Conservation (phyloP, 2,888 invertebrate species). For the Altica lythri region DNA sequence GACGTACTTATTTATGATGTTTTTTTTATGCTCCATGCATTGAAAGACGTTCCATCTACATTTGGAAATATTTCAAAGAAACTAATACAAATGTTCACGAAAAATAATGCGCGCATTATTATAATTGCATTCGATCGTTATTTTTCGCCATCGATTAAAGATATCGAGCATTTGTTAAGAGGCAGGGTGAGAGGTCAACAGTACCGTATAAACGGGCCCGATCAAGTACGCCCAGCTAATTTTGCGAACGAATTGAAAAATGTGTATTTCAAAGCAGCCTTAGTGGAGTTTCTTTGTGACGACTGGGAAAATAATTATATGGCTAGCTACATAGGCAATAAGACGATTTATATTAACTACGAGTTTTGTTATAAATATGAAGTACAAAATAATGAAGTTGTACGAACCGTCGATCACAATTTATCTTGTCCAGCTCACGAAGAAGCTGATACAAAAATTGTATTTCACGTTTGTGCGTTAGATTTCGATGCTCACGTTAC, state of each 20-base stretch:
- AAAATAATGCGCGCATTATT: no score
- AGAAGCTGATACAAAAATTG: slow-evolving; percentile 31
- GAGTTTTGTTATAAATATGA: slow-evolving; percentile 29
- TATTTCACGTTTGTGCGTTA: slow-evolving; percentile 35
- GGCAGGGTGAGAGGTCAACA: no score
- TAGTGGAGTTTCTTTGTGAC: slow-evolving; percentile 28
- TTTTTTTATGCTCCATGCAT: no score
- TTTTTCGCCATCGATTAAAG: no score
- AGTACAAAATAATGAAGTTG: slow-evolving; percentile 4
- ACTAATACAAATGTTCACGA: no score
- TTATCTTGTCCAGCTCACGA: slow-evolving; percentile 21
- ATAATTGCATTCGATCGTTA: no score
- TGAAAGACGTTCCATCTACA: no score
- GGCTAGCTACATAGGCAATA: slow-evolving; percentile 3
- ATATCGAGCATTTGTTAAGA: no score
- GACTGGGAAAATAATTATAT: slow-evolving; percentile 20
- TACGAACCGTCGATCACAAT: slow-evolving; percentile 9
- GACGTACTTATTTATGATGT: no score
- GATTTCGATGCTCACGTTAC: slow-evolving; percentile 35
- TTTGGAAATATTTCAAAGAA: no score
- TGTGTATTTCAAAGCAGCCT: slow-evolving; percentile 29
- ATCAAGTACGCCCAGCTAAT: slow-evolving; percentile 4
- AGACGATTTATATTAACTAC: slow-evolving; percentile 22
- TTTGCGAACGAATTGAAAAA: slow-evolving; percentile 22
- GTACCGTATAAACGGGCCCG: neutral